phyloP scores from a whole-genome alignment of 2,113 vertebrate species.

The Mus pahari region DNA sequence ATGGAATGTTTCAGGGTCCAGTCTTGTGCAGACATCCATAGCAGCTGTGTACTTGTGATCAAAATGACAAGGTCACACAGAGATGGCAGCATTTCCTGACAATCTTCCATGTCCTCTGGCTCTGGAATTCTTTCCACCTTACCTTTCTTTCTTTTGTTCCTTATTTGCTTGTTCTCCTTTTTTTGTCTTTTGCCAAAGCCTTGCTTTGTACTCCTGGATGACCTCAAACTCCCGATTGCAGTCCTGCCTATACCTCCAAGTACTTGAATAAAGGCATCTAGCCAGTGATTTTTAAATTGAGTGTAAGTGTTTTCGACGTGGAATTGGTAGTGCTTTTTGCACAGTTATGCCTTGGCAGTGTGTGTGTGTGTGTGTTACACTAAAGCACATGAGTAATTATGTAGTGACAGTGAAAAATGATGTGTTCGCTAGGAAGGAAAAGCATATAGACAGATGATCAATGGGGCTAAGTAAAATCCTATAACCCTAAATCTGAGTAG shows the following conservation, averaged over 20 bases:
- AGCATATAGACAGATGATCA: constrained; percentile 13
- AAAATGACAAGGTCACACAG: background rate
- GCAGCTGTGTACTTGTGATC: too few relatives aligned
- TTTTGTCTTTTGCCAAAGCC: background rate
- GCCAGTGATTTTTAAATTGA: background rate
- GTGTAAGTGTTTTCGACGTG: constrained; percentile 8
- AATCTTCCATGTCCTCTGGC: background rate
- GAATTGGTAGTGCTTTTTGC: background rate
- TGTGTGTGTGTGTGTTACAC: background rate
- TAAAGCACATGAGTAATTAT: constrained; percentile 35
- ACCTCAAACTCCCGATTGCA: background rate
- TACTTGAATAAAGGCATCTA: background rate
- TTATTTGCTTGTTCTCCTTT: background rate
- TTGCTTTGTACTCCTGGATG: background rate
- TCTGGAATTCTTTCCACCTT: background rate
- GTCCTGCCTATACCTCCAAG: background rate
- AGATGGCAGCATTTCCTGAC: background rate
- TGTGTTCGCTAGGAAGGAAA: constrained; percentile 39
- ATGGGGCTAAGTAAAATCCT: constrained; percentile 56
- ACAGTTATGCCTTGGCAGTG: background rate
- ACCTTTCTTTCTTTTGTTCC: background rate
- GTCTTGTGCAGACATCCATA: background rate
- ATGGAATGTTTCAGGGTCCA: background rate
- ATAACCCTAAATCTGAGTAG: constrained; percentile 45
- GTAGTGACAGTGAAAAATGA: constrained; percentile 32